Percentiles rank a stretch among this genome's conserved stretches.
These are phyloP conservation scores for Eumeta japonica DNA, from an alignment of 1,140 invertebrate species.

Conservation along the genomic window DNA sequence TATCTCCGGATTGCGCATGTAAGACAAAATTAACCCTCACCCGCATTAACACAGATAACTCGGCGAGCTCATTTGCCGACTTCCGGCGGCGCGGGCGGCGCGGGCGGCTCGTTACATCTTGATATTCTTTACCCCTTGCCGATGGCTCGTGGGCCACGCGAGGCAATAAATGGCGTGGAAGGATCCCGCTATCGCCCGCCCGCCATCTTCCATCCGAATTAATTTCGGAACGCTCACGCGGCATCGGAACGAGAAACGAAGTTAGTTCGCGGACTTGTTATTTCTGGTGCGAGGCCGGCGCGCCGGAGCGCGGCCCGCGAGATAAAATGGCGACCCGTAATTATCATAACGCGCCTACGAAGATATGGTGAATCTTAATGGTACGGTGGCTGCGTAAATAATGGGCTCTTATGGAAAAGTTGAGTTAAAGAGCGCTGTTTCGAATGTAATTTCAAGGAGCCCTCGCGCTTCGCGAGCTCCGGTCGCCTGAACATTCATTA, in stretches of 20 bases:
- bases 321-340: conserved; percentile 56
- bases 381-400: conserved; percentile 54
- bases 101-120: conserved; percentile 54
- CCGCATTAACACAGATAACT: conserved; percentile 55
- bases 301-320: conserved; percentile 39
- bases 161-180: conserved; percentile 55
- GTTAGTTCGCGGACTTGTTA: conserved; percentile 52
- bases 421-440: conserved; percentile 47
- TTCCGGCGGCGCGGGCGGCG: no score
- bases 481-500: conserved; percentile 1
- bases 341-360: conserved; percentile 54
- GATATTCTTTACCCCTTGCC: conserved; percentile 57
- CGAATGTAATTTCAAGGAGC: conserved; percentile 50
- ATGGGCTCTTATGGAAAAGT: conserved; percentile 57
- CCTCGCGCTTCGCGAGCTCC: conserved; percentile 39
- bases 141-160: conserved; percentile 44
- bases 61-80: conserved; percentile 55
- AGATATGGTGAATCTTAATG: conserved; percentile 57
- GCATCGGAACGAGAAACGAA: conserved; percentile 47
- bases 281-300: conserved; percentile 41
- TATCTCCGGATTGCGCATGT: conserved; percentile 54
- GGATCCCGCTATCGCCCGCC: conserved; percentile 42
- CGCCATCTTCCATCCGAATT: conserved; percentile 57
- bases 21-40: conserved; percentile 54
- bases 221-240: conserved; percentile 47